A percentile compares a stretch with the other conserved stretches of the same genome.
Evolutionary conservation across 2,888 invertebrate genomes (phyloP).

Genomic region (Lordiphosa fenestrarum): DNA sequence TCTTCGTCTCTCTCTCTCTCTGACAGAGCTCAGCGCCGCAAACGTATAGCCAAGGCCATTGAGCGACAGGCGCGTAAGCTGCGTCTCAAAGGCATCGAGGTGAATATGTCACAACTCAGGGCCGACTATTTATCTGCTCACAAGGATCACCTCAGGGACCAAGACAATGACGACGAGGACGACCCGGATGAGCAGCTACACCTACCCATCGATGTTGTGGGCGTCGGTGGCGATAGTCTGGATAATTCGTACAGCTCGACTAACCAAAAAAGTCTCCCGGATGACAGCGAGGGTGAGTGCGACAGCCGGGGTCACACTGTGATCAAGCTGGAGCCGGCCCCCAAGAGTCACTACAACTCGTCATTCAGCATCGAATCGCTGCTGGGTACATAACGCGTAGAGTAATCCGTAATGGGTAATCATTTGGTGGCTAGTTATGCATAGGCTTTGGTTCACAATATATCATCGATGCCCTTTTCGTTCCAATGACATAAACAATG

Average conservation of each 20-base stretch:
- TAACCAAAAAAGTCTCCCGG: slow-evolving; percentile 36
- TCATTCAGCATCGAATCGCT: slow-evolving; percentile 94
- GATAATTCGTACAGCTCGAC: slow-evolving; percentile 47
- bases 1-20: neutral
- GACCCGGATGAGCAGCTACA: slow-evolving; percentile 84
- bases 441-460: slow-evolving; percentile 3
- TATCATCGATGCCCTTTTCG: neutral
- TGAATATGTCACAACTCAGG: slow-evolving; percentile 89
- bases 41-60: slow-evolving; percentile 92
- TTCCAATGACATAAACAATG: too few relatives aligned
- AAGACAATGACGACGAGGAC: slow-evolving; percentile 80
- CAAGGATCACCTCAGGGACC: slow-evolving; percentile 9
- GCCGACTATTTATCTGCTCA: slow-evolving; percentile 87
- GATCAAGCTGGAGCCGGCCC: slow-evolving; percentile 25
- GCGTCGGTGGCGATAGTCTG: slow-evolving; percentile 84
- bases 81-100: slow-evolving; percentile 91
- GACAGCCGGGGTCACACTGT: neutral
- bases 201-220: slow-evolving; percentile 90
- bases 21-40: slow-evolving; percentile 88
- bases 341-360: slow-evolving; percentile 72
- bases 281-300: slow-evolving; percentile 4
- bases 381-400: slow-evolving; percentile 81
- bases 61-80: slow-evolving; percentile 94
- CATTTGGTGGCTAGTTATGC: slow-evolving; percentile 22
- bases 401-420: neutral